Conservation (phyloP, 2,113 vertebrate genomes). For the Ahaetulla prasina region DNA sequence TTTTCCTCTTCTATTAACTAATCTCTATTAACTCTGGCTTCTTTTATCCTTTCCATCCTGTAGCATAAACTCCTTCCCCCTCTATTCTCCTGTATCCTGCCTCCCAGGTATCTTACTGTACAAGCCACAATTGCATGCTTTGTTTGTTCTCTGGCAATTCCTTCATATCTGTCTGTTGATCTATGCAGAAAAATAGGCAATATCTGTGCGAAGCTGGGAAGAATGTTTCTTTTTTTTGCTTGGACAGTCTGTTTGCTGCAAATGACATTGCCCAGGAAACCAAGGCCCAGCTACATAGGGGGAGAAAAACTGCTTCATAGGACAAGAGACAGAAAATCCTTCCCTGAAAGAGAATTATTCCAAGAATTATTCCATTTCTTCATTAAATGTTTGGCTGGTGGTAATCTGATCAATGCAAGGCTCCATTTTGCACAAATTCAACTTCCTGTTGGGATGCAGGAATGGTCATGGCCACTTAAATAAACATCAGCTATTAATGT, state of each 20-base stretch:
- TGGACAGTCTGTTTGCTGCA: background rate
- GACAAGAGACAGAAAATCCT: background rate
- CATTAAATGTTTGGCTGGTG: background rate
- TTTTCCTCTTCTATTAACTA: background rate
- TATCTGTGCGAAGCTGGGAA: background rate
- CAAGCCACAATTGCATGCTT: slow-evolving; percentile 16
- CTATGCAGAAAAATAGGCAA: background rate
- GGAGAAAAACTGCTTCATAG: background rate
- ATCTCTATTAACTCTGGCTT: slow-evolving; percentile 18
- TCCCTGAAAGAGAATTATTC: background rate
- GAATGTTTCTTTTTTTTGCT: background rate
- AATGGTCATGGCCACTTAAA: background rate
- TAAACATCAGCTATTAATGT: background rate
- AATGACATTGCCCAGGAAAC: background rate
- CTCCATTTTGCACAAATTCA: background rate
- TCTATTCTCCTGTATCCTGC: slow-evolving; percentile 42
- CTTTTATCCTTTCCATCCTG: slow-evolving; percentile 35
- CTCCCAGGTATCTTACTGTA: slow-evolving; percentile 40
- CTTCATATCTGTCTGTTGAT: background rate
- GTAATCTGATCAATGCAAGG: background rate
- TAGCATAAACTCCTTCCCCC: slow-evolving; percentile 43
- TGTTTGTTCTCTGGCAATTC: background rate
- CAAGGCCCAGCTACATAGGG: background rate
- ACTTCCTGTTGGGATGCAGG: background rate
- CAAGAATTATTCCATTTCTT: background rate